These are phyloP conservation scores for Alectura lathami DNA, from an alignment of 2,113 vertebrate genomes.

Conservation along the genomic window DNA sequence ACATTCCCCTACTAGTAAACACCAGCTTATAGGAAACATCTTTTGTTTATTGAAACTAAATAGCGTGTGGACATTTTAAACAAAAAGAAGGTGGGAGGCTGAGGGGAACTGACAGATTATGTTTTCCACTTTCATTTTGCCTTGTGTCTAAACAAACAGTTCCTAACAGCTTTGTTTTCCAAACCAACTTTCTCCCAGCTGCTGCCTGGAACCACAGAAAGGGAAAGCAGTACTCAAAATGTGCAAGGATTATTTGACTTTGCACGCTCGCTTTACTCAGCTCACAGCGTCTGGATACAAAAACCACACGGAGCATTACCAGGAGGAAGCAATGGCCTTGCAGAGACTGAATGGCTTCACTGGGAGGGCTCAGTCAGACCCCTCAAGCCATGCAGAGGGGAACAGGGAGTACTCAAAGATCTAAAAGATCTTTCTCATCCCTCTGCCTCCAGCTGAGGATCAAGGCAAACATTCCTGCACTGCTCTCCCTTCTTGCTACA, in stretches of 20 bases:
- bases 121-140: conserved; percentile 57
- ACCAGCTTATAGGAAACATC: conserved; percentile 38
- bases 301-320: neutral
- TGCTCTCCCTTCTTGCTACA: neutral
- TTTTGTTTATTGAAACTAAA: conserved; percentile 61
- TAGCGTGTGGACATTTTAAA: conserved; percentile 41
- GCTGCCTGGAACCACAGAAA: conserved; percentile 41
- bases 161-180: conserved; percentile 67
- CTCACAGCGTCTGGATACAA: neutral
- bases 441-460: conserved; percentile 21
- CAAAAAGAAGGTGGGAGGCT: conserved; percentile 62
- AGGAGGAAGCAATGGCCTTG: neutral
- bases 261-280: neutral
- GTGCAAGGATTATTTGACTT: conserved; percentile 1
- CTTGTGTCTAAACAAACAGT: conserved; percentile 60
- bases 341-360: neutral
- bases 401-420: neutral
- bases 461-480: neutral
- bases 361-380: neutral
- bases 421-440: conserved; percentile 15
- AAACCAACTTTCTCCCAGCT: conserved; percentile 58
- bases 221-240: neutral
- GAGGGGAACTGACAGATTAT: conserved; percentile 49
- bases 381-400: neutral
- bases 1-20: conserved; percentile 5